Evolutionary conservation across 1,140 invertebrate species (phyloP).

Genomic region (Rhizoglyphus robini): DNA sequence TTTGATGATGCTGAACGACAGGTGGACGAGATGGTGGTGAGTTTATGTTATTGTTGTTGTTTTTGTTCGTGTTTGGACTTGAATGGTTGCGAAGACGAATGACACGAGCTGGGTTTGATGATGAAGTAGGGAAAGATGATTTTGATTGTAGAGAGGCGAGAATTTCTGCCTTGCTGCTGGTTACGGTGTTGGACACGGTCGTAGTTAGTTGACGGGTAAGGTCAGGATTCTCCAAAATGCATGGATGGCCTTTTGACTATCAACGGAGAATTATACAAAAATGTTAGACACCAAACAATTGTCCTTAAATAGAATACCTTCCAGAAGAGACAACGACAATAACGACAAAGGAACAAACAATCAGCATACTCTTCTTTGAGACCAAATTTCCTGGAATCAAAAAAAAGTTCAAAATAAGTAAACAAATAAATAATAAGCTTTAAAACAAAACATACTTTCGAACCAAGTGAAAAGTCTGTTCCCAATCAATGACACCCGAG

Average conservation of each 20-base stretch:
- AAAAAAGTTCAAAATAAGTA: conserved; percentile 20
- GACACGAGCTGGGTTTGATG: neutral
- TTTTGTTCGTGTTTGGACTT: neutral
- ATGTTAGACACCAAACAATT: neutral
- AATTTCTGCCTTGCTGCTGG: neutral
- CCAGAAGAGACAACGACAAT: conserved; percentile 94
- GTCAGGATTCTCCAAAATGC: conserved; percentile 64
- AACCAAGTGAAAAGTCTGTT: conserved; percentile 53
- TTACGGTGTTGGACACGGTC: neutral
- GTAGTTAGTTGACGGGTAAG: neutral
- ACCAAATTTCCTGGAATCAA: conserved; percentile 57
- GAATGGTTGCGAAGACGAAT: neutral
- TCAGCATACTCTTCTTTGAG: conserved; percentile 86
- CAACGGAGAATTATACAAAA: conserved; percentile 17
- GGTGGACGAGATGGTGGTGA: neutral
- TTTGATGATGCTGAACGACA: neutral
- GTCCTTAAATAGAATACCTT: conserved; percentile 37
- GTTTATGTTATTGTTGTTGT: neutral
- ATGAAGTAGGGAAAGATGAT: conserved; percentile 15
- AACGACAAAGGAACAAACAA: conserved; percentile 79
- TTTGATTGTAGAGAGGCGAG: neutral
- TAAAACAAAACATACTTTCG: conserved; percentile 41
- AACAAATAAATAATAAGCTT: conserved; percentile 4
- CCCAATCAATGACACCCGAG: conserved; percentile 44
- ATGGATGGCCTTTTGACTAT: conserved; percentile 66